Percentiles rank a stretch among this genome's conserved stretches.
Conservation (phyloP, 2,797 vertebrate genomes). For the Hephaestus fuliginosus region DNA sequence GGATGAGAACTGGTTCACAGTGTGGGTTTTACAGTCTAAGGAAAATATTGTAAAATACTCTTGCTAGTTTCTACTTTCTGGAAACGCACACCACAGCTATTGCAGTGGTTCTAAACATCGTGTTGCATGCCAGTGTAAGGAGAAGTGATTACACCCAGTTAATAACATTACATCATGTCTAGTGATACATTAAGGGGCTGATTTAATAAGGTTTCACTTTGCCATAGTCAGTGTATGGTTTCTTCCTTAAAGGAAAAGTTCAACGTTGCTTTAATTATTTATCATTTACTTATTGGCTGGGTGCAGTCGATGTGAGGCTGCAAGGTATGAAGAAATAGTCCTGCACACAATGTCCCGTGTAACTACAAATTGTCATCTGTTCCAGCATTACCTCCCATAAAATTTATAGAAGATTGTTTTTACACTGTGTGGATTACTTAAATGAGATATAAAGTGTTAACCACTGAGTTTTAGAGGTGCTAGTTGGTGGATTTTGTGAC, state of each 20-base stretch:
- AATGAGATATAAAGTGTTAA: not conserved
- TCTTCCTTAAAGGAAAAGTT: not conserved
- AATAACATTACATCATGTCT: conserved; percentile 3
- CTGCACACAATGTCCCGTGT: not conserved
- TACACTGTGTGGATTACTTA: not conserved
- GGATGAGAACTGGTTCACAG: conserved; percentile 33
- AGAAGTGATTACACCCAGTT: conserved; percentile 9
- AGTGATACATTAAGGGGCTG: conserved; percentile 7
- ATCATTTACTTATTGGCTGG: not conserved
- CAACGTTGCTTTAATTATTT: not conserved
- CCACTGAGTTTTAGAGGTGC: not conserved
- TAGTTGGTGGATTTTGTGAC: not conserved
- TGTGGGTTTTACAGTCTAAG: conserved; percentile 23
- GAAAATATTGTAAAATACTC: not conserved
- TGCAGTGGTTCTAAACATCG: not conserved
- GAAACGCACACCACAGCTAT: not conserved
- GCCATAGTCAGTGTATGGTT: not conserved
- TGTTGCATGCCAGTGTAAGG: not conserved
- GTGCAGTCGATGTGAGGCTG: no score
- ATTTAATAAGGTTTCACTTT: conserved; percentile 20
- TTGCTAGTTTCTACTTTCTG: not conserved
- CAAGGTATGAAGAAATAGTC: not conserved
- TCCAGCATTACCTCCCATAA: not conserved
- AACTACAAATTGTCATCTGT: not conserved
- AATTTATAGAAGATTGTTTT: not conserved